Evolutionary conservation across 2,113 vertebrate species (phyloP), one percentile per base, ranked within the genome.

Genomic region (Burhinus oedicnemus): DNA sequence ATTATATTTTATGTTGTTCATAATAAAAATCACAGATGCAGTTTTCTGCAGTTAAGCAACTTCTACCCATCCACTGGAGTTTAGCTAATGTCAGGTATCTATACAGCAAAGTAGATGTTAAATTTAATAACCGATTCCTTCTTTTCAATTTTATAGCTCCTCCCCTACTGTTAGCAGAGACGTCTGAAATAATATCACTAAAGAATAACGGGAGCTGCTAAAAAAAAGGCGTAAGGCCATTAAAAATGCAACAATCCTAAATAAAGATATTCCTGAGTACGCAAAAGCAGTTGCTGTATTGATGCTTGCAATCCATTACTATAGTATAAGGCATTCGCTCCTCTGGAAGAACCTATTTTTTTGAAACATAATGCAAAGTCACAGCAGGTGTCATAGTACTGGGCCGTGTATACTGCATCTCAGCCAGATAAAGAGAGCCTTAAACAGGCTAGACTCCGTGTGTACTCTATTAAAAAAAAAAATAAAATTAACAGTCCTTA

Each of bases 301-400:
- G 96, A 91, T 93, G 93, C 57, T 57, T 96, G 83, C 80, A 93
- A 94, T 98, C 95, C 93, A 95, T 98, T 98, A 97, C 93, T 88
- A 8, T 40, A 93, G 44, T 93, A 60, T 91, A 95, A 96, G 83
- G 60, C 76, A 89, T 96, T 94, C 1, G 2, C 65, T 96, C 38
- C 83, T 95, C 96, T 66, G 51, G 89, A 97, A 95, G 70, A 96
- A 76, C 81, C 91, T 94, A 95, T 98, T 97, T 97, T 98, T 97
- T 97, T 97, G 94, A 96, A 93, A 95, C 95, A 98, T 92, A 98
- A 96, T 96, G 76, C 62, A 68, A 82, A 95, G 92, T 91, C 97
- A 90, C 97, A 97, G 97, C 97, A 97, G 97, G 96, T 81, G 57
- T 89, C 90, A 68, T 66, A 51, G 2, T 52, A 42, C 64, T 87